Conservation (phyloP, 2,888 invertebrate genomes). For the Cantharis rustica region DNA sequence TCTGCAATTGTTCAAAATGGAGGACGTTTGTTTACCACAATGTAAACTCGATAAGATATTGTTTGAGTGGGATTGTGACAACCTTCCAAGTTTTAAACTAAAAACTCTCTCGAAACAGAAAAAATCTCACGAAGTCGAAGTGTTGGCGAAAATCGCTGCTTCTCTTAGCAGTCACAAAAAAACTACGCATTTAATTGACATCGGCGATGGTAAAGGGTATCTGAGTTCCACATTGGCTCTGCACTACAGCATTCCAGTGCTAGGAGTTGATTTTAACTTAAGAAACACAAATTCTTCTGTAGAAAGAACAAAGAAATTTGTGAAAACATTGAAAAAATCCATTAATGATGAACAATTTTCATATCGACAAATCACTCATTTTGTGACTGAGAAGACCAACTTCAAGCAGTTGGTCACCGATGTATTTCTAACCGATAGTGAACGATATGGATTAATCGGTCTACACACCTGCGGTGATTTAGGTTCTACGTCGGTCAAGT, state of each 20-base stretch:
- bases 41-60: constrained; percentile 55
- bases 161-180: constrained; percentile 54
- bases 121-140: constrained; percentile 80
- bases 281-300: constrained; percentile 71
- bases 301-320: constrained; percentile 58
- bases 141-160: constrained; percentile 65
- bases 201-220: constrained; percentile 91
- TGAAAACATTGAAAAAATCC: constrained; percentile 42
- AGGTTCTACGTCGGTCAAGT: constrained; percentile 71
- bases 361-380: constrained; percentile 67
- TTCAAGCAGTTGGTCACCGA: constrained; percentile 58
- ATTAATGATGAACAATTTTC: constrained; percentile 36
- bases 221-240: constrained; percentile 76
- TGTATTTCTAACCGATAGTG: constrained; percentile 56
- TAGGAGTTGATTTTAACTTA: constrained; percentile 80
- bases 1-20: constrained; percentile 43
- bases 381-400: constrained; percentile 65
- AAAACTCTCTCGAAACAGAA: constrained; percentile 79
- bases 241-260: constrained; percentile 71
- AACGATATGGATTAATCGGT: constrained; percentile 67
- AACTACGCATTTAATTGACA: constrained; percentile 70
- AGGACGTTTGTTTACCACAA: constrained; percentile 57
- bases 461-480: constrained; percentile 91
- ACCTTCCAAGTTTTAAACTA: constrained; percentile 52
- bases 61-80: constrained; percentile 47